Percentiles rank a stretch among this genome's conserved stretches.
These are phyloP conservation scores for Sorex maritimensis DNA, from an alignment of 2,797 vertebrate species.

Conservation along the genomic window DNA sequence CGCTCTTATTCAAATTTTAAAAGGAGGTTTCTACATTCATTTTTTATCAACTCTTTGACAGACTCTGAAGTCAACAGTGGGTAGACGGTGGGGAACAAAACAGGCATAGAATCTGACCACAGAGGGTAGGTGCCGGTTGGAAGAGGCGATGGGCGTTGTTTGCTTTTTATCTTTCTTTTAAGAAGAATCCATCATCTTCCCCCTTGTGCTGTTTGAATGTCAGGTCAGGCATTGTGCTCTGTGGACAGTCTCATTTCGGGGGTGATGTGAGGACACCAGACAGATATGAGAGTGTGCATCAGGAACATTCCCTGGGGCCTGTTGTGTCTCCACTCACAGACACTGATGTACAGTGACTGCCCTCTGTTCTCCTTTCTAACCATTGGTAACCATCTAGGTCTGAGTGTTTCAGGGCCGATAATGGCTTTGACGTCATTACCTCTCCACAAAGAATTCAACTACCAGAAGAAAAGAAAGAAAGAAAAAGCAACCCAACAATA, in stretches of 20 bases:
- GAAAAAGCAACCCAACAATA: constrained; percentile 66
- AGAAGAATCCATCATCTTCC: not conserved
- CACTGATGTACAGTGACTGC: constrained; percentile 79
- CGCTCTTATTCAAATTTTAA: constrained; percentile 42
- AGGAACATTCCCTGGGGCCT: constrained; percentile 71
- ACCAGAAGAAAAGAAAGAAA: constrained; percentile 49
- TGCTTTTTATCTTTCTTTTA: not conserved
- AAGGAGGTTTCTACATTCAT: constrained; percentile 6
- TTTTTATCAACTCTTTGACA: constrained; percentile 28
- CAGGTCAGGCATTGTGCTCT: constrained; percentile 47
- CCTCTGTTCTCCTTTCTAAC: constrained; percentile 69
- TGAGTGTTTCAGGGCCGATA: constrained; percentile 70
- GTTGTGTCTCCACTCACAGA: constrained; percentile 69
- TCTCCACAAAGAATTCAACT: constrained; percentile 66
- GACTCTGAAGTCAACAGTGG: constrained; percentile 8
- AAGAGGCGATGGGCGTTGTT: constrained; percentile 25
- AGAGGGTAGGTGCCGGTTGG: no score
- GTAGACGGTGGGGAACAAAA: constrained; percentile 2
- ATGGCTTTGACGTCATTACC: constrained; percentile 59
- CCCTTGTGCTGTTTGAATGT: constrained; percentile 27
- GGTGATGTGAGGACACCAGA: constrained; percentile 77
- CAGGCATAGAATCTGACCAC: constrained; percentile 6
- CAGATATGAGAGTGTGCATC: constrained; percentile 58
- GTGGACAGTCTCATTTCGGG: constrained; percentile 74
- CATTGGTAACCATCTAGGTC: constrained; percentile 66